Base-by-base conservation (phyloP, 2,888 invertebrate species). In the Blastobasis adustella region DNA sequence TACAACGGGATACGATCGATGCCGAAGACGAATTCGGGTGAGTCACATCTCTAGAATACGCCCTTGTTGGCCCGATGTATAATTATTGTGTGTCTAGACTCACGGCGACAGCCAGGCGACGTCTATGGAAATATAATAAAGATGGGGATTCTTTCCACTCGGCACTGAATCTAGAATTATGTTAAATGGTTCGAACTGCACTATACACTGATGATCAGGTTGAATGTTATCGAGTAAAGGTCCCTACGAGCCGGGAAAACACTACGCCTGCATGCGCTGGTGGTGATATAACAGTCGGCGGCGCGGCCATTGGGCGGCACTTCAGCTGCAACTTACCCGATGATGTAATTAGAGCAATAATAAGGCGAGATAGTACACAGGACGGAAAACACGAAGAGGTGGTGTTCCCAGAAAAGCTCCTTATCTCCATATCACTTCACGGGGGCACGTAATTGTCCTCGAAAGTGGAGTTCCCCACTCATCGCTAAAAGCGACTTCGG, bases 351-450 rank as follows among this genome's bases (percentile, higher is more conserved):
- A 74, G 69, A 73, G 73, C 71, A 66, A 76, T 71, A 71, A 64
- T 73, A 76, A 79, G 75, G 71, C 72, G 74, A 82, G 73, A 77
- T 64, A 75, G 69, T 71, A 75, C 76, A 77, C 73, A 82, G 83
- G 82, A 84, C 84, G 84, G 81, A 80, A 82, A 79, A 79, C 75
- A 77, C 82, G 84, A 81, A 81, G 78, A 77, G 71, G 67, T 72
- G 70, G 72, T 68, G 73, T 72, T 79, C 72, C 72, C 71, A 67
- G 78, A 74, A 70, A 73, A 71, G 68, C 70, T 78, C 67, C 76
- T 81, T 82, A 82, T 83, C 82, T 84, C 87, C 87, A 87, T 87
- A 82, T 86, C 86, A 86, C 80, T 82, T 78, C 69, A 79, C 76
- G 67, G 69, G 69, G 67, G 73, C 76, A 74, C 71, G 72, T 72